Conservation (phyloP, 2,113 vertebrate genomes). For the Trematomus loennbergii region DNA sequence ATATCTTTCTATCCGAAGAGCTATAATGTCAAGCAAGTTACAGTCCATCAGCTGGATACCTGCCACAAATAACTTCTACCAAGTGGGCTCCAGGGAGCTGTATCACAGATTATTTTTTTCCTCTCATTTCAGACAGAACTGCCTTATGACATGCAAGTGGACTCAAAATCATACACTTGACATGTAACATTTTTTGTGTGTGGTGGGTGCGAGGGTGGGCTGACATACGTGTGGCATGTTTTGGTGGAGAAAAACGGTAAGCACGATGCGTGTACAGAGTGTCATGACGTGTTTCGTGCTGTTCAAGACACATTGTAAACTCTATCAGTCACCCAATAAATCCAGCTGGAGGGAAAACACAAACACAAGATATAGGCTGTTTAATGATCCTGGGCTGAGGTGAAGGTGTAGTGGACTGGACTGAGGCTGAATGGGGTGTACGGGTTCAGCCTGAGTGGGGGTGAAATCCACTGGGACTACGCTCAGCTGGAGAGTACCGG, state of each 20-base stretch:
- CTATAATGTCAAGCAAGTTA: constrained; percentile 54
- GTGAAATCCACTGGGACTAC: constrained; percentile 56
- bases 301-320: constrained; percentile 77
- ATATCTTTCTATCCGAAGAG: constrained; percentile 59
- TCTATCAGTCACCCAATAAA: constrained; percentile 82
- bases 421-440: constrained; percentile 57
- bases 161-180: constrained; percentile 34
- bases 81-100: constrained; percentile 38
- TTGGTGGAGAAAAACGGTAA: constrained; percentile 23
- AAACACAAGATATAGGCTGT: constrained; percentile 74
- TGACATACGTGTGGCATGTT: constrained; percentile 37
- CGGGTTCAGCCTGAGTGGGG: constrained; percentile 48
- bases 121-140: constrained; percentile 44
- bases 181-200: constrained; percentile 30
- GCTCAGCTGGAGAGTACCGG: constrained; percentile 48
- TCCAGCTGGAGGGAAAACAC: constrained; percentile 77
- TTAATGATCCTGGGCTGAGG: constrained; percentile 74
- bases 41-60: constrained; percentile 64
- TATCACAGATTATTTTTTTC: constrained; percentile 25
- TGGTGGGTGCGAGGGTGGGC: constrained; percentile 30
- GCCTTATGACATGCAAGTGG: constrained; percentile 41
- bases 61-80: constrained; percentile 49
- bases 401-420: constrained; percentile 64
- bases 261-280: constrained; percentile 54
- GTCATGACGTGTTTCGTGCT: constrained; percentile 69